Conservation (phyloP, 1,140 invertebrate species). For the Drosophila simulans region DNA sequence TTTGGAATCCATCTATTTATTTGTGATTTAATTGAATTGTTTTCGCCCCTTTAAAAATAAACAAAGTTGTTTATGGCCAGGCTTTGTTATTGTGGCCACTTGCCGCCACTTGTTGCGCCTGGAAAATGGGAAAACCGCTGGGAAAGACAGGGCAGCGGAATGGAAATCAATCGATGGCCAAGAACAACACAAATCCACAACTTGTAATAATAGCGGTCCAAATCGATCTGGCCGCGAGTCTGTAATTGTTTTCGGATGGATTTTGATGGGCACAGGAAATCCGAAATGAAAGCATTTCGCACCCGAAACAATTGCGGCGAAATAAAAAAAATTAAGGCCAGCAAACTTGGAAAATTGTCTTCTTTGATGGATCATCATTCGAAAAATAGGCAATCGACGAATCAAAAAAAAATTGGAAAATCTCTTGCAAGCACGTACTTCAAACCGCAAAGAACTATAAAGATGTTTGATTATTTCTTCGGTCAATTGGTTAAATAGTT, state of each 20-base stretch:
- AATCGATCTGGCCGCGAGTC: slow-evolving; percentile 31
- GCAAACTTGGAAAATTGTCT: slow-evolving; percentile 11
- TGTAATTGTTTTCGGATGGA: slow-evolving; percentile 74
- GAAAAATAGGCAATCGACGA: neutral
- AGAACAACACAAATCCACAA: slow-evolving; percentile 32
- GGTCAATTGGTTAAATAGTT: slow-evolving; percentile 63
- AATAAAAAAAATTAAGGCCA: neutral
- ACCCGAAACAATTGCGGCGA: neutral
- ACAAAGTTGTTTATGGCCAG: slow-evolving; percentile 51
- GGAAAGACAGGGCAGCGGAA: neutral
- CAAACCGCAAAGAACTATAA: slow-evolving; percentile 9
- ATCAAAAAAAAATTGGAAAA: neutral
- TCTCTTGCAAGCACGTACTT: neutral
- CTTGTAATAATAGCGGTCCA: slow-evolving; percentile 36
- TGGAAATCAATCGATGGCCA: slow-evolving; percentile 41
- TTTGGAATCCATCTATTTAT: slow-evolving; percentile 72
- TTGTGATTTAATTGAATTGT: slow-evolving; percentile 82
- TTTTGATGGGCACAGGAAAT: slow-evolving; percentile 70
- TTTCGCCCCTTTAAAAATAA: slow-evolving; percentile 71
- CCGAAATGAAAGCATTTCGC: slow-evolving; percentile 68
- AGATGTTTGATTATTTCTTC: slow-evolving; percentile 23
- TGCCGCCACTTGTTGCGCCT: slow-evolving; percentile 53
- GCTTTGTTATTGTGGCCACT: slow-evolving; percentile 30
- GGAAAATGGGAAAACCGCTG: slow-evolving; percentile 10
- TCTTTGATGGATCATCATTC: slow-evolving; percentile 26